These are phyloP conservation scores for Strigamia crassipes DNA, from an alignment of 2,888 invertebrate genomes.

Conservation along the genomic window DNA sequence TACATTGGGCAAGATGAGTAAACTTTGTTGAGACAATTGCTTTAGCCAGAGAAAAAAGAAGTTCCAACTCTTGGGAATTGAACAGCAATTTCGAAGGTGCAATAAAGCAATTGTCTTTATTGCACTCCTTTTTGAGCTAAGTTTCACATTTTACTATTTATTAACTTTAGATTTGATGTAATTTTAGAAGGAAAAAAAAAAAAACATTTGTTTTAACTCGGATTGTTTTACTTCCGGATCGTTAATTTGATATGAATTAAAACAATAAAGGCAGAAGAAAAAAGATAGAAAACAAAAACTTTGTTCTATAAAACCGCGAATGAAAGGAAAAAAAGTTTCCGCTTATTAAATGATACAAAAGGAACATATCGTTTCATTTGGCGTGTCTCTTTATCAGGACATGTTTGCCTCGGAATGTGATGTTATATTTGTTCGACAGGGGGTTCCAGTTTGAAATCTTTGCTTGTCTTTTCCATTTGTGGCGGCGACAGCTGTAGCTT, in stretches of 20 bases:
- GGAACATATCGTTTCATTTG: slow-evolving; percentile 1
- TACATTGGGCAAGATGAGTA: background rate
- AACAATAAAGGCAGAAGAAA: background rate
- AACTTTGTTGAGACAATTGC: slow-evolving; percentile 19
- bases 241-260: background rate
- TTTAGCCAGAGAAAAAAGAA: background rate
- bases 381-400: slow-evolving; percentile 15
- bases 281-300: background rate
- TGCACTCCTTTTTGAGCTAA: background rate
- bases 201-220: background rate
- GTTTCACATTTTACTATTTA: background rate
- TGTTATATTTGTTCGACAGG: background rate
- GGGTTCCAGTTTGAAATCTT: slow-evolving; percentile 13
- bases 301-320: background rate
- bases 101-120: slow-evolving; percentile 18
- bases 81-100: slow-evolving; percentile 7
- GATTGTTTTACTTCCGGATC: background rate
- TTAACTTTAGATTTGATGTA: background rate
- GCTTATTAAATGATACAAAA: background rate
- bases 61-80: slow-evolving; percentile 2
- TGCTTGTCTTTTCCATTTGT: slow-evolving; percentile 40
- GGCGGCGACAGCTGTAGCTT: slow-evolving; percentile 32
- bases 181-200: too few species aligned
- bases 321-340: background rate
- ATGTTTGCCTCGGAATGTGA: slow-evolving; percentile 23